Base-by-base conservation (phyloP, 2,888 invertebrate genomes). In the Lutraria lutraria region DNA sequence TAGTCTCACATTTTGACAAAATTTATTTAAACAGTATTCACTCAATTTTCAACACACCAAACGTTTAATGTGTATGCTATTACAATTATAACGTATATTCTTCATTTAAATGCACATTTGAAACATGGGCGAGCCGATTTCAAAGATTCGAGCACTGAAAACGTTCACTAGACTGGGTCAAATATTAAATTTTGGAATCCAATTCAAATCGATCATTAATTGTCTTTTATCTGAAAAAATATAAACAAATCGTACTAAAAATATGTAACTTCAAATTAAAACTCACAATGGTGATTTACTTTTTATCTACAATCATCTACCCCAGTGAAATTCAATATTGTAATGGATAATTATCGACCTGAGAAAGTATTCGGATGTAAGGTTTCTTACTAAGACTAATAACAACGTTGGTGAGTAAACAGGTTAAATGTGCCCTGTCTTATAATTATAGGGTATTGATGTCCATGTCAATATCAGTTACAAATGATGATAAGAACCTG, bases 101-200 rank as follows among this genome's bases (percentile, higher is more conserved):
- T 43, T 43, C 43, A 43, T 43, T 43, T 43, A 43, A 43, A 43
- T 43, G 43, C 43, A 43, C 43, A 43, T 43, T 43, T 43, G 8
- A 43, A 2, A 43, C 43, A 43, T 43, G 2, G 43, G 43, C 43
- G 43, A 43, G 43, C 43, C 43, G 43, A 43, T 43, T 43, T 43
- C 43, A 4, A 8, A 43, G 43, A n/a, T n/a, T n/a, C n/a, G n/a
- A n/a, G n/a, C n/a, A n/a, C n/a, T 43, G 43, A 43, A 43, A 43
- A 43, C 43, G 8, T 43, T 25, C 63, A 12, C 25, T 25, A 8
- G 25, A 68, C 25, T 68, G 12, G 12, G 19, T 76, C 76, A 85
- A 12, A 85, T n/a, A 80, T 85, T 80, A 25, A 92, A 92, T 80
- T 92, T 92, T 31, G 92, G 92, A 60, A 92, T 90, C 92, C 92